Conservation (phyloP, 2,797 vertebrate species). For the Syndactyla subalaris region DNA sequence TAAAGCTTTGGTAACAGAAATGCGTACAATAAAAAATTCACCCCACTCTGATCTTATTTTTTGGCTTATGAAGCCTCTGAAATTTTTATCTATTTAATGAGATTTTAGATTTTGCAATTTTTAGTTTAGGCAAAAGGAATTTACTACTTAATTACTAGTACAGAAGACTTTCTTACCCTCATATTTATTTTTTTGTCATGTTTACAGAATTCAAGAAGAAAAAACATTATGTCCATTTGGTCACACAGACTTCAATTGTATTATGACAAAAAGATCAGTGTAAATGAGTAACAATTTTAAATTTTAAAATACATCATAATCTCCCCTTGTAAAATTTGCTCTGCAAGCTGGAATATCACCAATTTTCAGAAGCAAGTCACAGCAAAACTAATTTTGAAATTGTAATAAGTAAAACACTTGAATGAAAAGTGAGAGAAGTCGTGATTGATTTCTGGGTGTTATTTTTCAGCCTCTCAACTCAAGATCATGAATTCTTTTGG, state of each 20-base stretch:
- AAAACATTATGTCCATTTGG: slow-evolving; percentile 50
- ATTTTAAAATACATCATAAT: background rate
- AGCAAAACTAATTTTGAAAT: background rate
- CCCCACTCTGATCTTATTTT: slow-evolving; percentile 36
- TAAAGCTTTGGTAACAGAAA: background rate
- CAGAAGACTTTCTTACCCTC: slow-evolving; percentile 40
- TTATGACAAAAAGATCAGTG: slow-evolving; percentile 17
- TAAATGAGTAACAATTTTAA: background rate
- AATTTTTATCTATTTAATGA: slow-evolving; percentile 63
- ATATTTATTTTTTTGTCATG: slow-evolving; percentile 48
- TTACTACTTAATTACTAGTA: slow-evolving; percentile 68
- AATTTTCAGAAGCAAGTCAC: background rate
- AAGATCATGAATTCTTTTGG: background rate
- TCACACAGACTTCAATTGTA: slow-evolving; percentile 15
- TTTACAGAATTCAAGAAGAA: slow-evolving; percentile 55
- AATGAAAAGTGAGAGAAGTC: background rate
- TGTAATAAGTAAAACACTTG: background rate
- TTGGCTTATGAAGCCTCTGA: slow-evolving; percentile 31
- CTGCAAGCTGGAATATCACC: background rate
- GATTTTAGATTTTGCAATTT: slow-evolving; percentile 62
- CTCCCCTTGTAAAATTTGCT: background rate
- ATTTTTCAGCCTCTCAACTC: background rate
- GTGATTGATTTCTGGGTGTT: background rate
- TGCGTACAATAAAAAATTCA: background rate
- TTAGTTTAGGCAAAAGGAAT: slow-evolving; percentile 64